phyloP scores from a whole-genome alignment of 2,888 invertebrate species.

The Cephus sareptanus region DNA sequence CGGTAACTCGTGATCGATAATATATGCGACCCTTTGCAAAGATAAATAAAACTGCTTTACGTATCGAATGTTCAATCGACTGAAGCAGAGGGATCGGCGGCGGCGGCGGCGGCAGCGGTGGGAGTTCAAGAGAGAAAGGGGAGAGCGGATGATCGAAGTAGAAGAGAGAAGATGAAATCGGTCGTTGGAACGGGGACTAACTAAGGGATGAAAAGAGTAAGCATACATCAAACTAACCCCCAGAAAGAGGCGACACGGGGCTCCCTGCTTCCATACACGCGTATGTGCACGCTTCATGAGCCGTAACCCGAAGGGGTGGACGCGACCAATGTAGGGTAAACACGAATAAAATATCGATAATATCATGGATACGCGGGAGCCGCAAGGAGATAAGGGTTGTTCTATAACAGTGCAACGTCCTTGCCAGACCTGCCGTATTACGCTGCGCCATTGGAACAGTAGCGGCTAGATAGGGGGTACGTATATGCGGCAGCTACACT shows the following conservation, averaged over 20 bases:
- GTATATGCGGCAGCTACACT: background rate
- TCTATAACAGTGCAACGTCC: constrained; percentile 16
- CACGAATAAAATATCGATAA: constrained; percentile 53
- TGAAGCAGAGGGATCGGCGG: background rate
- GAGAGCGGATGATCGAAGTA: background rate
- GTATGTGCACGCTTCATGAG: constrained; percentile 23
- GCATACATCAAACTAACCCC: constrained; percentile 36
- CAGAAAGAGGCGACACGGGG: constrained; percentile 17
- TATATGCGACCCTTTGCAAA: constrained; percentile 38
- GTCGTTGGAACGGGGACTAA: constrained; percentile 14
- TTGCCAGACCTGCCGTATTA: background rate
- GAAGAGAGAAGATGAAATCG: background rate
- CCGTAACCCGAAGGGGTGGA: constrained; percentile 18
- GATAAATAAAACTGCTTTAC: constrained; percentile 36
- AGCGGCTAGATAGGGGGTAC: background rate
- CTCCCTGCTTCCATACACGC: constrained; percentile 15
- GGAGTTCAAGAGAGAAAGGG: constrained; percentile 12
- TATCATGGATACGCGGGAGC: constrained; percentile 28
- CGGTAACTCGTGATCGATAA: constrained; percentile 38
- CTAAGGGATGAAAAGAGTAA: constrained; percentile 25
- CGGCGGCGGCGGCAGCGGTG: background rate
- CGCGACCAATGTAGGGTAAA: constrained; percentile 40
- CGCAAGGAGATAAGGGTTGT: constrained; percentile 26
- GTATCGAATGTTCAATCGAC: constrained; percentile 24
- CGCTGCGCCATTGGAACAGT: background rate